Evolutionary conservation across 2,113 vertebrate genomes (phyloP), one percentile per base, ranked within the genome.

Genomic region (Erythrocebus patas): DNA sequence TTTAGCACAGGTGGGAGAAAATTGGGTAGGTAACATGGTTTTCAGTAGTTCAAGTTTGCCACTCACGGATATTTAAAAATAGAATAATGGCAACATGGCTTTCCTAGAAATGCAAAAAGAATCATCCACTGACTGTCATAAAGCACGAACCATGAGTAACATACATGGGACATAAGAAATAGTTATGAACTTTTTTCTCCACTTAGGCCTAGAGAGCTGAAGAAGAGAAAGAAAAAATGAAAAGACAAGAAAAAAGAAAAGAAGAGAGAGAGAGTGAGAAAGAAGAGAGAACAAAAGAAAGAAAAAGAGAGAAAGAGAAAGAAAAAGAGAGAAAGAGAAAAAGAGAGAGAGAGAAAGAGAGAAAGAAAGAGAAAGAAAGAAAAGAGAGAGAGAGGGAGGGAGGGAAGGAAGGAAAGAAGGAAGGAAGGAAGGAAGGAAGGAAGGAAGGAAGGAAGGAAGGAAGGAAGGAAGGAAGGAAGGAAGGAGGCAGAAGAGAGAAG

Each of bases 21-120:
- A 89, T 23, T 55, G 10, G n/a, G 50, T 48, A 17, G 89, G 43
- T 16, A 75, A 32, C 45, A 48, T 68, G 30, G 1, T 52, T 93
- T 95, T 88, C 82, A 88, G 6, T 80, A 80, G 27, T 73, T 96
- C 48, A 70, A 57, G 3, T 79, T 83, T 57, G 4, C 25, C 72
- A 86, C 10, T 95, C 7, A 18, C 6, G 61, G 30, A 79, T 78
- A 93, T 86, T 79, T 70, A 68, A 85, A 96, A 96, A 79, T 87
- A 20, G 18, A 92, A 68, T 83, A 83, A 84, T 12, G 27, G 38
- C 10, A 61, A 50, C 61, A 70, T 2, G 55, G 14, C 27, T 88
- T 94, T 75, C 80, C 55, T 76, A 80, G 83, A 94, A 97, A 70
- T 83, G 2, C 76, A 85, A 96, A 30, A 93, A 89, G 43, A 75